Evolutionary conservation across 2,888 invertebrate genomes (phyloP).

Genomic region (Apotomis betuletana): DNA sequence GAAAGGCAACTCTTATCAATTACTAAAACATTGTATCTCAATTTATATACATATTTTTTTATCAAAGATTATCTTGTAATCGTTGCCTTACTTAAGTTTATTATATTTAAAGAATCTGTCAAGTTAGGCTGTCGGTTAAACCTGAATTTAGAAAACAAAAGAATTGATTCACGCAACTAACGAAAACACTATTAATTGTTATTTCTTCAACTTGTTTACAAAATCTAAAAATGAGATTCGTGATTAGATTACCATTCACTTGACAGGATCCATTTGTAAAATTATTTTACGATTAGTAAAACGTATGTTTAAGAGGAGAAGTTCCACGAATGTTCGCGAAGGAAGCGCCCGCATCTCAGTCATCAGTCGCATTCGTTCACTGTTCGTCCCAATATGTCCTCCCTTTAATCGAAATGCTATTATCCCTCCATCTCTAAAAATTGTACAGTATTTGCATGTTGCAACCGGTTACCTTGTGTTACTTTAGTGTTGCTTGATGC

Average conservation of each 20-base stretch:
- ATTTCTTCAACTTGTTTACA: too few relatives aligned
- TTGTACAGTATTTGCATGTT: constrained; percentile 20
- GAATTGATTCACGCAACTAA: too few relatives aligned
- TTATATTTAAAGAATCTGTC: constrained; percentile 15
- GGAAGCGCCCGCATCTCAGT: constrained; percentile 2
- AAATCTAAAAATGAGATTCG: not conserved
- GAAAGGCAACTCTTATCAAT: constrained; percentile 3
- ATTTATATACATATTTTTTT: too few relatives aligned
- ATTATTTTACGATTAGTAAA: not conserved
- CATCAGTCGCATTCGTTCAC: constrained; percentile 24
- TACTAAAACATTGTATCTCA: too few relatives aligned
- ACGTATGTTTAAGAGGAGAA: not conserved
- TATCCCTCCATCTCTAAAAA: not conserved
- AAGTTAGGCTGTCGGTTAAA: not conserved
- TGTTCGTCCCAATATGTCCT: constrained; percentile 10
- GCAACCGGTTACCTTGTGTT: not conserved
- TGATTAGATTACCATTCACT: not conserved
- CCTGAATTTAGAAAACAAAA: not conserved
- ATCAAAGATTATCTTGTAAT: too few relatives aligned
- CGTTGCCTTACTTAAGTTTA: not conserved
- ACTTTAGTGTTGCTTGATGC: constrained; percentile 6
- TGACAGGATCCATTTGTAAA: constrained; percentile 1
- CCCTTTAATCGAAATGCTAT: not conserved
- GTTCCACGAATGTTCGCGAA: not conserved
- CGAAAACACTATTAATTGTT: too few relatives aligned